Base-by-base conservation (phyloP, 2,888 invertebrate species). In the Choristoneura rosaceana region DNA sequence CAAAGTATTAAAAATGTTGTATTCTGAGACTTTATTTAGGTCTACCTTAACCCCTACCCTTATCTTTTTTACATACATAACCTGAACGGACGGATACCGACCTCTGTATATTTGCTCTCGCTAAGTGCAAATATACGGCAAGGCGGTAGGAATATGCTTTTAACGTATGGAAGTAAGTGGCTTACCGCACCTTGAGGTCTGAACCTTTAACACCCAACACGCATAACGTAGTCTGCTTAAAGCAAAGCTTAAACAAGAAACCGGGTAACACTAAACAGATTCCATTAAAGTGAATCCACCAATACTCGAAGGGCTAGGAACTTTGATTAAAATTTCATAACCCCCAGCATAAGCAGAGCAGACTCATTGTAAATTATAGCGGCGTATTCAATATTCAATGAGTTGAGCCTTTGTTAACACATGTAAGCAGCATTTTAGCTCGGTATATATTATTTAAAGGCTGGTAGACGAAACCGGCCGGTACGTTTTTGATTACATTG, bases 301-400 rank as follows among this genome's bases (percentile, higher is more conserved):
- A 78, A 91, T 90, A 86, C 90, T 81, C 90, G 81, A 80, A 88
- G 88, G 91, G 86, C 83, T 84, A 81, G 82, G 82, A 89, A 91
- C 87, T 91, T 92, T 92, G 92, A 92, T 93, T 93, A 92, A 91
- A 92, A 90, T 92, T 93, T 91, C 90, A 92, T 89, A 90, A 88
- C 87, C 85, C 82, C 82, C 80, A 83, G 88, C 86, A 87, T 87
- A 89, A 87, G 82, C 84, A 84, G 81, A 82, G 81, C 84, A 78
- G 84, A 83, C 83, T 89, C 85, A 88, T 87, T 90, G 87, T 89
- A 86, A 88, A 89, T 87, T 90, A 90, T 86, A 84, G 81, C 82
- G 78, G 82, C 80, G 83, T 84, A 82, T 80, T 90, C 81, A 89
- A 90, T 90, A 87, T 89, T 91, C 89, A 87, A 91, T 88, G 87